Percentiles rank a stretch among this genome's conserved stretches.
Evolutionary conservation across 2,888 invertebrate genomes (phyloP).

Genomic region (Tetropium fuscum): DNA sequence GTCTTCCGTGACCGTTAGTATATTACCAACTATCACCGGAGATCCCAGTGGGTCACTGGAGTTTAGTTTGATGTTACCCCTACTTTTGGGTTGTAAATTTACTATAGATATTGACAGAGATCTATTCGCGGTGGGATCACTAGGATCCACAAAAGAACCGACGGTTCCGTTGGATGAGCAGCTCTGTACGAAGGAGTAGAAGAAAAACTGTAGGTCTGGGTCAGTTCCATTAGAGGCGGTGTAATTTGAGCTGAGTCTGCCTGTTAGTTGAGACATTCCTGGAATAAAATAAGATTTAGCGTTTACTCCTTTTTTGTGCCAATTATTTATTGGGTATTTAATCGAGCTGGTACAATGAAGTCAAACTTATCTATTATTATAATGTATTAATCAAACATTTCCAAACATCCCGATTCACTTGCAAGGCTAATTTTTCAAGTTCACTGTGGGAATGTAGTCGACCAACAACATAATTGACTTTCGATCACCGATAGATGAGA

Average conservation of each 20-base stretch:
- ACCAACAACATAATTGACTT: no score
- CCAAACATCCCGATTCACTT: no score
- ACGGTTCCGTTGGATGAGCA: constrained; percentile 68
- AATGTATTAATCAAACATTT: no score
- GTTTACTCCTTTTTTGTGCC: no score
- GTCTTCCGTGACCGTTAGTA: constrained; percentile 76
- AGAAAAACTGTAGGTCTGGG: constrained; percentile 76
- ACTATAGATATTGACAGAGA: constrained; percentile 68
- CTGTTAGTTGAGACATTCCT: constrained; percentile 75
- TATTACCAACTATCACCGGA: constrained; percentile 81
- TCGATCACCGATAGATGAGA: no score
- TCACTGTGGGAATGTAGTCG: no score
- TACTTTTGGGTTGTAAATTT: constrained; percentile 73
- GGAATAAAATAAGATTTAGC: constrained; percentile 60
- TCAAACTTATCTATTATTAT: no score
- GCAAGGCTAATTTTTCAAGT: no score
- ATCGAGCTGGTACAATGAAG: no score
- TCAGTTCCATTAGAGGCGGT: constrained; percentile 63
- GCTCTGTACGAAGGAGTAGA: constrained; percentile 68
- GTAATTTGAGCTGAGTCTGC: constrained; percentile 71
- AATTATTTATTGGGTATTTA: no score
- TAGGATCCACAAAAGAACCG: constrained; percentile 58
- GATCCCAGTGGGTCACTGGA: constrained; percentile 76
- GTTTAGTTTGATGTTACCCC: constrained; percentile 72
- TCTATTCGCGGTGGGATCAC: constrained; percentile 50